Conservation (phyloP, 2,797 vertebrate species). For the Allobates femoralis region DNA sequence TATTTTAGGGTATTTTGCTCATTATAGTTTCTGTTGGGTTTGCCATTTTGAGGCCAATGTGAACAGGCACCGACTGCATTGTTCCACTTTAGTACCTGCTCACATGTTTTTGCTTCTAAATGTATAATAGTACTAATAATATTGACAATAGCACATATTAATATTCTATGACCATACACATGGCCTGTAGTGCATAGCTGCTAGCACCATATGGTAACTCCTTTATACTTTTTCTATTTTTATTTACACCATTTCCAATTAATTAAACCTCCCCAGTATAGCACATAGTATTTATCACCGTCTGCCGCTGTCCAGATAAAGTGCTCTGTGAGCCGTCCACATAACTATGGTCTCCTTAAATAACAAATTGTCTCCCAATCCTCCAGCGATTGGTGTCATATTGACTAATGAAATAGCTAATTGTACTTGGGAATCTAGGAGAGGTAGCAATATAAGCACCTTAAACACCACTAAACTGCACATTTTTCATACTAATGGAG, state of each 20-base stretch:
- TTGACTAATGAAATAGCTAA: conserved; percentile 74
- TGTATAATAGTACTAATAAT: background rate
- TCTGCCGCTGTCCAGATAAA: conserved; percentile 21
- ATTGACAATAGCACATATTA: background rate
- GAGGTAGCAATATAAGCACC: conserved; percentile 69
- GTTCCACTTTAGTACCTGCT: too few species aligned
- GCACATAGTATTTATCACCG: conserved; percentile 29
- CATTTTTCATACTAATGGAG: conserved; percentile 74
- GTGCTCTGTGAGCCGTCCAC: background rate
- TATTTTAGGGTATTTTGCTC: too few species aligned
- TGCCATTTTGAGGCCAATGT: too few species aligned
- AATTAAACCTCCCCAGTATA: background rate
- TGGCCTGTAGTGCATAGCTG: background rate
- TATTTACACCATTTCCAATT: conserved; percentile 41
- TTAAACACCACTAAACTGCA: conserved; percentile 71
- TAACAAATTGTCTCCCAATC: conserved; percentile 68
- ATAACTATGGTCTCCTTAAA: conserved; percentile 65
- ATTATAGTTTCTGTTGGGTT: too few species aligned
- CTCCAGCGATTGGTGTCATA: conserved; percentile 71
- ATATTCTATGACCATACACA: background rate
- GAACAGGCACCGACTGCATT: too few species aligned
- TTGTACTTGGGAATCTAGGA: conserved; percentile 71
- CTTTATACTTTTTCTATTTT: background rate
- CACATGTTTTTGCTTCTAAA: too few species aligned
- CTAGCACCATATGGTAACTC: background rate